Conservation (phyloP, 2,797 vertebrate species). For the Spheniscus humboldti region DNA sequence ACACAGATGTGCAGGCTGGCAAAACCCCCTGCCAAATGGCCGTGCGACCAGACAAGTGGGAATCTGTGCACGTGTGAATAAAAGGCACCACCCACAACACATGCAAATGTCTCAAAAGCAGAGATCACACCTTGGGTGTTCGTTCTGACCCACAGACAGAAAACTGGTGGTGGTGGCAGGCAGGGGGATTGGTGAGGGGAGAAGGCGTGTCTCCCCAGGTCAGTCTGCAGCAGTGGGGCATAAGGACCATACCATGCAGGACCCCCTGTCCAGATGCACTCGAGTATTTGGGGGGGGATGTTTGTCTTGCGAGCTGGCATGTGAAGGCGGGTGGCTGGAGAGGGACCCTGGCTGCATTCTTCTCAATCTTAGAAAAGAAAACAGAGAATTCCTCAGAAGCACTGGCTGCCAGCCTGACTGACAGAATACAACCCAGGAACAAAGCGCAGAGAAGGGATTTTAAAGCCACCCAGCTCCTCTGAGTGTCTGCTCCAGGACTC, state of each 20-base stretch:
- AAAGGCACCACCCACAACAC: background rate
- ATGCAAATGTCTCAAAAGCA: background rate
- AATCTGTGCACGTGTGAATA: background rate
- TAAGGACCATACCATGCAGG: accelerated
- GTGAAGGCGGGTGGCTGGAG: background rate
- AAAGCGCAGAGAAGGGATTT: background rate
- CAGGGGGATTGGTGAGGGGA: background rate
- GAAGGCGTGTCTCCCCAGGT: background rate
- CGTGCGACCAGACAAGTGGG: accelerated
- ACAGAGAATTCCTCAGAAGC: constrained; percentile 35
- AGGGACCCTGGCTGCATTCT: constrained; percentile 25
- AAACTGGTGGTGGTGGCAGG: background rate
- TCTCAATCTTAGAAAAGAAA: constrained; percentile 50
- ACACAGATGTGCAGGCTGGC: accelerated
- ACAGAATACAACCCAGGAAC: background rate
- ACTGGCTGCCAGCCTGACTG: background rate
- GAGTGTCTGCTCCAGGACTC: background rate
- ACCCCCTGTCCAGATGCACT: accelerated
- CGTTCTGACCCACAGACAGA: accelerated
- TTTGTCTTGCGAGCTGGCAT: background rate
- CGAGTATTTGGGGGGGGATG: background rate
- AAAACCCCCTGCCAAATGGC: background rate
- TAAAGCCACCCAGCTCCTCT: background rate
- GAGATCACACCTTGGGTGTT: background rate
- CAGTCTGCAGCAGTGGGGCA: background rate